Conservation (phyloP, 1,140 invertebrate species). For the Drosophila sp. region DNA sequence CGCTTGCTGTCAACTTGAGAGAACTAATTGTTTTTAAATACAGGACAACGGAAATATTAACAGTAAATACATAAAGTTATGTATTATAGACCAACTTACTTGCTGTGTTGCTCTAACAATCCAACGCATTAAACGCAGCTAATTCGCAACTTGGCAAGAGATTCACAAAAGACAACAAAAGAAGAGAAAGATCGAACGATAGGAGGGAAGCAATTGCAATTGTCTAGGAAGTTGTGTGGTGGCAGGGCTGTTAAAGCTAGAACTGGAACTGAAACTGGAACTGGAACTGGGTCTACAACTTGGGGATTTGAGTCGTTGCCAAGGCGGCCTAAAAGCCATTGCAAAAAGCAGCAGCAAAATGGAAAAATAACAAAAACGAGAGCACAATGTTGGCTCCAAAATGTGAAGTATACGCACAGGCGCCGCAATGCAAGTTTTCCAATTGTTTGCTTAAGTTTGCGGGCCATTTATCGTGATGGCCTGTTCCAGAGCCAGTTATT, state of each 20-base stretch:
- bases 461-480: conserved; percentile 40
- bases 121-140: conserved; percentile 51
- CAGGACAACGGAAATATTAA: conserved; percentile 23
- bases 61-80: conserved; percentile 28
- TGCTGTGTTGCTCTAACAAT: conserved; percentile 24
- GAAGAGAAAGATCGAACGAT: not conserved
- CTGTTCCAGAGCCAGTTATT: conserved; percentile 20
- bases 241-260: not conserved
- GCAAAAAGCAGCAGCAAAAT: not conserved
- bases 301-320: conserved; percentile 40
- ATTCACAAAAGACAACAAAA: conserved; percentile 3
- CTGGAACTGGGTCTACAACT: conserved; percentile 40
- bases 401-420: conserved; percentile 50
- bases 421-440: conserved; percentile 47
- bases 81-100: conserved; percentile 29
- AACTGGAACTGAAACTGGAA: conserved; percentile 23
- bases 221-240: conserved; percentile 43
- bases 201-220: conserved; percentile 33
- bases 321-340: conserved; percentile 39
- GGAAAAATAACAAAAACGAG: not conserved
- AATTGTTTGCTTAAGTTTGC: conserved; percentile 37
- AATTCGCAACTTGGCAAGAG: conserved; percentile 47
- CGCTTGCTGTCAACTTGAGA: no score
- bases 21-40: not conserved
- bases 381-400: conserved; percentile 14